Percentiles rank a stretch among this genome's conserved stretches.
Conservation (phyloP, 1,140 invertebrate species). For the Macrocentrus cingulum region DNA sequence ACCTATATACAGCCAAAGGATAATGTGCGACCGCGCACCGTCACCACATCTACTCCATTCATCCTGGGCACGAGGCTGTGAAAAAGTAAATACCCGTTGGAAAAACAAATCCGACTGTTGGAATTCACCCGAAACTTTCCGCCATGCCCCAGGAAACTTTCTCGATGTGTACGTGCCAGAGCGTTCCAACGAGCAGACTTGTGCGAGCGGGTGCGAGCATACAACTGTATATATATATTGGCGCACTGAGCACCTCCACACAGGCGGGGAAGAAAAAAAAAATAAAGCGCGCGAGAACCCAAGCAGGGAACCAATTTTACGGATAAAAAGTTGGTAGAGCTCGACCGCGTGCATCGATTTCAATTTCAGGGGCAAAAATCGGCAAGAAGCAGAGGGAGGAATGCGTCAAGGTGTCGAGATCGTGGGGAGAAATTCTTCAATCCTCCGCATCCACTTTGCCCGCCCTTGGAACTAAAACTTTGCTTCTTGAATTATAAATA, state of each 20-base stretch:
- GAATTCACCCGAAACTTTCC: slow-evolving; percentile 45
- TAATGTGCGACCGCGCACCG: slow-evolving; percentile 16
- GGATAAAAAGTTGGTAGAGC: slow-evolving; percentile 28
- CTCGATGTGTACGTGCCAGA: slow-evolving; percentile 24
- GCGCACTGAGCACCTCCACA: too few species aligned
- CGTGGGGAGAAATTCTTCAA: slow-evolving; percentile 16
- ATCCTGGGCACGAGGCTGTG: slow-evolving; percentile 35
- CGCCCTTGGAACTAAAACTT: slow-evolving; percentile 2
- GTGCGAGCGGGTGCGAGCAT: neutral
- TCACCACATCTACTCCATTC: slow-evolving; percentile 34
- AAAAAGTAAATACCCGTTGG: slow-evolving; percentile 50
- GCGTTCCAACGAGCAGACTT: slow-evolving; percentile 3
- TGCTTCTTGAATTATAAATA: slow-evolving; percentile 26
- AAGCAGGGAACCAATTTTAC: slow-evolving; percentile 35
- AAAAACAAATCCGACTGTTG: slow-evolving; percentile 53
- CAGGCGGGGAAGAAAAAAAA: slow-evolving; percentile 11
- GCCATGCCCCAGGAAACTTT: slow-evolving; percentile 32
- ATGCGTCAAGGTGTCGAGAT: slow-evolving; percentile 28
- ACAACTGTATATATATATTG: neutral
- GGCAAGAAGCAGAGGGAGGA: slow-evolving; percentile 20
- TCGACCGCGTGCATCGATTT: slow-evolving; percentile 31
- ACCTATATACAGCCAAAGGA: neutral
- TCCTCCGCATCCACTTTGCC: slow-evolving; percentile 3
- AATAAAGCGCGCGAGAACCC: slow-evolving; percentile 16
- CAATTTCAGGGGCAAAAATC: slow-evolving; percentile 29